Conservation (phyloP, 1,140 invertebrate species). For the Hycleus phaleratus region DNA sequence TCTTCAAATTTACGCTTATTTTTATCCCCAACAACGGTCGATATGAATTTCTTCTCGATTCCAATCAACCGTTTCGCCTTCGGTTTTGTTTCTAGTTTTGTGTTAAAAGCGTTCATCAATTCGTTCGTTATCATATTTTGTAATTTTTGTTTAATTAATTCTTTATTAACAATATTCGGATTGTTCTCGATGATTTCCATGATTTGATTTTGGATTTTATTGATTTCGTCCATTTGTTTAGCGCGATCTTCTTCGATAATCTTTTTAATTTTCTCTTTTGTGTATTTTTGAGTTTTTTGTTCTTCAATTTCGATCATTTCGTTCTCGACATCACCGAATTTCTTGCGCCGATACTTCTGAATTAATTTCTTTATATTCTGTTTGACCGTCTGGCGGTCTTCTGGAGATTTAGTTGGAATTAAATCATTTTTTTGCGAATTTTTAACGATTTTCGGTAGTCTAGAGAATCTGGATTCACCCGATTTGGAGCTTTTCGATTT, state of each 20-base stretch:
- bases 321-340: conserved; percentile 19
- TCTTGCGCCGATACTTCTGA: conserved; percentile 30
- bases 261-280: conserved; percentile 27
- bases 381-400: conserved; percentile 24
- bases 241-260: conserved; percentile 26
- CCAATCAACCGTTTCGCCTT: not conserved
- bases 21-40: not conserved
- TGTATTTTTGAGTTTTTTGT: not conserved
- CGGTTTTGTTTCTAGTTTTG: conserved; percentile 18
- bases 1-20: not conserved
- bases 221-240: conserved; percentile 31
- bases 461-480: no score
- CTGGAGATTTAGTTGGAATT: not conserved
- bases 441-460: no score
- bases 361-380: conserved; percentile 31
- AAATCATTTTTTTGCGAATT: no score
- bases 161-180: conserved; percentile 37
- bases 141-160: conserved; percentile 29
- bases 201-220: conserved; percentile 30
- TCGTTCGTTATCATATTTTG: conserved; percentile 31
- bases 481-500: no score
- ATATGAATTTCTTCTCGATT: conserved; percentile 6
- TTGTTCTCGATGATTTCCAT: conserved; percentile 35
- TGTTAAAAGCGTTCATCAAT: conserved; percentile 26
- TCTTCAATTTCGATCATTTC: not conserved